Base-by-base conservation (phyloP, 2,888 invertebrate species). In the Synanthedon andrenaeformis region DNA sequence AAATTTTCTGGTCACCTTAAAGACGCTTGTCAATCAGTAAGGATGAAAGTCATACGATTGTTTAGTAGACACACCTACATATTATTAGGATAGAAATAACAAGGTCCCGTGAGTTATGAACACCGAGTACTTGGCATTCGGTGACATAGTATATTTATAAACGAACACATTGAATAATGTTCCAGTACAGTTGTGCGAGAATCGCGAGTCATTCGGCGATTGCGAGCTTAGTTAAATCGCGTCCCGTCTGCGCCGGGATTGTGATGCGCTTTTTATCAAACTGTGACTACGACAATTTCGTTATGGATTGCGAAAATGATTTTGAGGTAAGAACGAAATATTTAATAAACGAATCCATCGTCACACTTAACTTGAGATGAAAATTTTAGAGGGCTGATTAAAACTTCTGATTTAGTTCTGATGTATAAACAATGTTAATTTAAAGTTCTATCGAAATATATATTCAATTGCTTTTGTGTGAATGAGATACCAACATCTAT, bases 271-370 rank as follows among this genome's bases (percentile, higher is more conserved):
- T 67, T 56, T 64, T 75, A 52, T 68, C 76, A 42, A 70, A 69
- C 59, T 65, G 70, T 63, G 77, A 77, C 58, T 85, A 76, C 67
- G 69, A 81, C 55, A 76, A 80, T 55, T 84, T 86, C 70, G 68
- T 84, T 42, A 86, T 86, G 86, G 84, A 83, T 67, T 70, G 71
- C 65, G 76, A 77, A 60, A 76, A 79, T 66, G 81, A 85, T 63
- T 85, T 85, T 70, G 85, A 85, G 83, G 86, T 85, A 70, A 68
- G 57, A 67, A 61, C 17, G 35, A 35, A 35, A 13, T 1, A 53
- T 42, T 45, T 35, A 5, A 23, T 28, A 28, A 28, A 28, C 6
- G 28, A 28, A 28, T 35, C 35, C 35, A 35, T 10, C 2, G 35
- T 10, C 35, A 35, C 8, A 35, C 8, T 35, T 35, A 35, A 8